Evolutionary conservation across 2,888 invertebrate species (phyloP), one percentile per base, ranked within the genome.

Genomic region (Nipponacmea schrenckii): DNA sequence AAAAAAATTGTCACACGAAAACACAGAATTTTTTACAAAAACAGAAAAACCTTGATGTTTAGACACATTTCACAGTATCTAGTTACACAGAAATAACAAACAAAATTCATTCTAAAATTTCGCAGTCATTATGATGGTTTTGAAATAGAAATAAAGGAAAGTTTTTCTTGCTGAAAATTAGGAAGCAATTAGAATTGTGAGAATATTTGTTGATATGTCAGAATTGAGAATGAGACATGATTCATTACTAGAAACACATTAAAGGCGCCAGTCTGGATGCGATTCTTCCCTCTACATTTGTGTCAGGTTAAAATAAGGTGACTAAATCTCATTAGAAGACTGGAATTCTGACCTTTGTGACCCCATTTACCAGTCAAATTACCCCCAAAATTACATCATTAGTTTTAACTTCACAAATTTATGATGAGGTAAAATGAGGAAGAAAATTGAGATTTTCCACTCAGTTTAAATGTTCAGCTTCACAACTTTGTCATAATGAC

Each of bases 201-300:
- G 56, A 56, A 56, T 56, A 24, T 56, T 56, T 56, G 56, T 24
- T 24, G 56, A 56, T 56, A 56, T 56, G 56, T 56, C 56, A 56
- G 56, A 56, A 56, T 20, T 46, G 31, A 46, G 63, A 63, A 63
- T 63, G 63, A 62, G 45, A 63, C 64, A 65, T 73, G 73, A 73
- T 73, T 73, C 63, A 73, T 73, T 69, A 67, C 65, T 26, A 50
- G 46, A 66, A 63, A 73, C 70, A 67, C 66, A 62, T 46, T 65
- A 39, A 62, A 50, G 73, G 73, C 73, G 70, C 67, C 73, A 73
- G 67, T 39, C 26, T 27, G 62, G 64, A 62, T 67, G 39, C n/a
- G 56, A 56, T 48, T 44, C 44, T 44, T 48, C 45, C 62, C 62
- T 69, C 39, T 62, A 44, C 70, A 70, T 70, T 70, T 70, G 70